These are phyloP conservation scores for Meda fulgida DNA, from an alignment of 2,797 vertebrate genomes.

Conservation along the genomic window DNA sequence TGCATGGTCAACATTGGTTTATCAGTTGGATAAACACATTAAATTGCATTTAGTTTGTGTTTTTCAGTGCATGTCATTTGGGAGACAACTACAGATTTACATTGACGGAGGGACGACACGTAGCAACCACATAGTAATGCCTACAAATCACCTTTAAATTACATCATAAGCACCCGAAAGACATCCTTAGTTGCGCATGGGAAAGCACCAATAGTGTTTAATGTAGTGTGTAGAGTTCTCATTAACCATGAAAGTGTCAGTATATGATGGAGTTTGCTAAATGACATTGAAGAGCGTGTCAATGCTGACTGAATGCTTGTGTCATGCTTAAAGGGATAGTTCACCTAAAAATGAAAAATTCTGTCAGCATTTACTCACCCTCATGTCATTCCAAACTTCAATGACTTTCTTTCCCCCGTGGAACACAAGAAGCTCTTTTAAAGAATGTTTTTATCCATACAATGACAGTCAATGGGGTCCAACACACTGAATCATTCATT, in stretches of 20 bases:
- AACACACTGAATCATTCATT: not conserved
- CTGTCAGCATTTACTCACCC: not conserved
- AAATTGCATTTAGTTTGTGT: not conserved
- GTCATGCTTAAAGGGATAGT: not conserved
- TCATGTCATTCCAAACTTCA: not conserved
- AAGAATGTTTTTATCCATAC: not conserved
- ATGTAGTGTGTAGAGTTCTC: constrained; percentile 1
- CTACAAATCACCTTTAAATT: not conserved
- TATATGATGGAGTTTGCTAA: constrained; percentile 6
- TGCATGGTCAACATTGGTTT: not conserved
- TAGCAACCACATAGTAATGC: not conserved
- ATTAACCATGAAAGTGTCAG: not conserved
- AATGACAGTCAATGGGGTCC: not conserved
- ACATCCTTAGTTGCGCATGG: too few relatives aligned
- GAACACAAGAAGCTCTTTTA: not conserved
- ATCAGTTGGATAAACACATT: not conserved
- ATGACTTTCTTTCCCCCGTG: not conserved
- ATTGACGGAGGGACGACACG: not conserved
- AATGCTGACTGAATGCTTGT: not conserved
- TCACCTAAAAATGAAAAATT: not conserved
- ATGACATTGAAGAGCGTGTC: not conserved
- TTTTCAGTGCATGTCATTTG: not conserved
- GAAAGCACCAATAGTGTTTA: constrained; percentile 10
- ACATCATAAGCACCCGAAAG: not conserved
- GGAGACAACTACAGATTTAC: not conserved